These are phyloP conservation scores for Coleophora deauratella DNA, from an alignment of 2,888 invertebrate species.

Conservation along the genomic window DNA sequence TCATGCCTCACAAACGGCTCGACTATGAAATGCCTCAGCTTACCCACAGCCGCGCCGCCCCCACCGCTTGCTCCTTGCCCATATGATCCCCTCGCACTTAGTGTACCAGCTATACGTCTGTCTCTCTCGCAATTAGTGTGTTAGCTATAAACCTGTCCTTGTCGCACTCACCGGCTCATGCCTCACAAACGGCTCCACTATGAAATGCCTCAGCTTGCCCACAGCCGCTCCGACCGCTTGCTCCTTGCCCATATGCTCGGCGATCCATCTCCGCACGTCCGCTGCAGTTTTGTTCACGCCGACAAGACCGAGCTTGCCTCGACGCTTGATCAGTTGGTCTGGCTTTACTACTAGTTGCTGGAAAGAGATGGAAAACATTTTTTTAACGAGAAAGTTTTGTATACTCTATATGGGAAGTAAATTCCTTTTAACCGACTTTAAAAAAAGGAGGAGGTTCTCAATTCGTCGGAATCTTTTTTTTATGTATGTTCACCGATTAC, in stretches of 20 bases:
- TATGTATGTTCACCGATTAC: too few relatives aligned
- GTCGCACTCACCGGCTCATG: constrained; percentile 84
- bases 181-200: constrained; percentile 96
- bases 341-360: constrained; percentile 98
- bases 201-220: constrained; percentile 93
- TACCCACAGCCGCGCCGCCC: constrained; percentile 89
- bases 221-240: constrained; percentile 90
- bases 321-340: constrained; percentile 97
- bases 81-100: constrained; percentile 57
- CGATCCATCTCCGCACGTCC: constrained; percentile 89
- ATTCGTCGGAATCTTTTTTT: too few relatives aligned
- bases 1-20: constrained; percentile 96
- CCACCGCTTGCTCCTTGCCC: not conserved
- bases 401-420: too few relatives aligned
- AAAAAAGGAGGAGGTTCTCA: too few relatives aligned
- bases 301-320: constrained; percentile 97
- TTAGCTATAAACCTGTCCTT: not conserved
- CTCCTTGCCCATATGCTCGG: constrained; percentile 87
- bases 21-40: constrained; percentile 93
- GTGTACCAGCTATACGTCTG: constrained; percentile 78
- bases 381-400: too few relatives aligned
- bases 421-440: too few relatives aligned
- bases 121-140: constrained; percentile 77
- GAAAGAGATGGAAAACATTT: not conserved
- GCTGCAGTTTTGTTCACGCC: constrained; percentile 91